Base-by-base conservation (phyloP, 1,140 invertebrate genomes). In the Drosophila insularis region DNA sequence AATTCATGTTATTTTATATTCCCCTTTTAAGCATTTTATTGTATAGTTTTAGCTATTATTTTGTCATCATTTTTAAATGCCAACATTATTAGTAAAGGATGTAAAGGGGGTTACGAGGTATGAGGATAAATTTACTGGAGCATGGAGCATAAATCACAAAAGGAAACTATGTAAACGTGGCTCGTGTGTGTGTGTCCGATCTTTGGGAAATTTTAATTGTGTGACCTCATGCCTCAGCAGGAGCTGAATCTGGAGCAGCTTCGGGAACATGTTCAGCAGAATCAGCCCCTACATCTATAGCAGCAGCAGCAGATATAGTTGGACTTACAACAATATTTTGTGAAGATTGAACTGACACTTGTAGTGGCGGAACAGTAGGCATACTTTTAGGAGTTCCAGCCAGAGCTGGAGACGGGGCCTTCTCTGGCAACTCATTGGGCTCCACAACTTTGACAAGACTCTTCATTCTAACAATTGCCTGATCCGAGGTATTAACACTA, bases 151-250 rank as follows among this genome's bases (percentile, higher is more conserved):
- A 87, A 87, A 87, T 87, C 82, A 87, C 43, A 64, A 76, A 60
- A 56, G 54, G 63, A 63, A 84, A 79, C 73, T 79, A 86, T 78
- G 66, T 72, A 82, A 82, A 79, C 82, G 82, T 81, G 81, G 65
- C 74, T 68, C 73, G 5, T 27, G 27, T 27, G 27, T 55, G 39
- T 67, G 55, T 35, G 55, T 11, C 35, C 31, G 40, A 74, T 65
- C 50, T 60, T 43, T 8, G 7, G n/a, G 43, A 46, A 58, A 75
- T 59, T 59, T 75, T 76, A 76, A 35, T 2, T 55, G 14, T 55
- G 14, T 59, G 60, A 50, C 60, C 60, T 62, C 60, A 62, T 17
- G 21, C 23, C 39, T 62, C 23, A 40, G 60, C 27, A 27, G 27
- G 27, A 27, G 27, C 27, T 27, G 27, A 6, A 1, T 8, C 39